Conservation (phyloP, 2,797 vertebrate species). For the Florisuga fusca region DNA sequence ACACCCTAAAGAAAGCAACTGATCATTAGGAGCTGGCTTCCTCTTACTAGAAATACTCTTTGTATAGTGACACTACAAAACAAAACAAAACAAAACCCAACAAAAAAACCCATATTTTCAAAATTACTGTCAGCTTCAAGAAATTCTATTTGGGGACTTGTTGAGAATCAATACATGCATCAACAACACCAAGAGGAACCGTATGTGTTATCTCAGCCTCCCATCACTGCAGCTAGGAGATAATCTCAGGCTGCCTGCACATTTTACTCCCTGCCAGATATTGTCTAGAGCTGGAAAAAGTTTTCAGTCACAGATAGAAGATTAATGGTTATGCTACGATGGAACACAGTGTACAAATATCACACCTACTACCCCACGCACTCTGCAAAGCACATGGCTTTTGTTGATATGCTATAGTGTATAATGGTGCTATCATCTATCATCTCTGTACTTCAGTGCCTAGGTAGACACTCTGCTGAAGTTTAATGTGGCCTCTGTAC, state of each 20-base stretch:
- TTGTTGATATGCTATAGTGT: not conserved
- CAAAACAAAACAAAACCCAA: too few species aligned
- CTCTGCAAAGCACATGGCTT: not conserved
- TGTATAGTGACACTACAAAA: not conserved
- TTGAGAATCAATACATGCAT: constrained; percentile 28
- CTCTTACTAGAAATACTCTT: not conserved
- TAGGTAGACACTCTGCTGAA: not conserved
- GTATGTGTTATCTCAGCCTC: constrained; percentile 5
- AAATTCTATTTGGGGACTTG: not conserved
- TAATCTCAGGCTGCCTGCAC: constrained; percentile 1
- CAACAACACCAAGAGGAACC: not conserved
- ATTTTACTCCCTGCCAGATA: constrained; percentile 26
- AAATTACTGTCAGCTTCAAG: not conserved
- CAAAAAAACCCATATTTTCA: not conserved
- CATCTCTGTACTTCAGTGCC: not conserved
- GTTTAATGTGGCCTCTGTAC: not conserved
- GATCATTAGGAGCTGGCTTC: not conserved
- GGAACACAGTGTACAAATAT: constrained; percentile 45
- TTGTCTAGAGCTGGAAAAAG: constrained; percentile 54
- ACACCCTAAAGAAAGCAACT: not conserved
- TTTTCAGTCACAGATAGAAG: constrained; percentile 34
- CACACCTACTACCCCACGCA: not conserved
- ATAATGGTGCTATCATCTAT: not conserved
- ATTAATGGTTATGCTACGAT: not conserved
- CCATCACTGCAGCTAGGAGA: not conserved